phyloP scores from a whole-genome alignment of 2,797 vertebrate species.

The Lutjanus campechanus region DNA sequence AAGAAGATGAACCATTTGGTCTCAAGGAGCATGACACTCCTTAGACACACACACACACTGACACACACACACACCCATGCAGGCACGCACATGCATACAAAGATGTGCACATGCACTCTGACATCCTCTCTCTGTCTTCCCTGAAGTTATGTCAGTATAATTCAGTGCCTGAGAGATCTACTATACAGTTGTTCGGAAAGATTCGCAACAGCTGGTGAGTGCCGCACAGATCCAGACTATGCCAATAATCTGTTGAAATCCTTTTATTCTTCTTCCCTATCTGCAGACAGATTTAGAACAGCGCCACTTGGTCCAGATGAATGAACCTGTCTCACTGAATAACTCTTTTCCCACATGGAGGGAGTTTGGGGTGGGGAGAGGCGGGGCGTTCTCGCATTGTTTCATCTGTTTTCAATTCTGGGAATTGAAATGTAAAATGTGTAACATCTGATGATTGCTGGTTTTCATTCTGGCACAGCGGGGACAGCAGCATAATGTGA shows the following conservation, averaged over 20 bases:
- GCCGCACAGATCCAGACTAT: constrained; percentile 71
- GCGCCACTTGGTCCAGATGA: constrained; percentile 73
- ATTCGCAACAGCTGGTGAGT: constrained; percentile 78
- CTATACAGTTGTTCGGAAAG: constrained; percentile 39
- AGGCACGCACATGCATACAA: neutral
- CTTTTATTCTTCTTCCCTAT: constrained; percentile 74
- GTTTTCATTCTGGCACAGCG: constrained; percentile 59
- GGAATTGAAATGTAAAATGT: constrained; percentile 76
- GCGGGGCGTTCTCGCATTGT: constrained; percentile 48
- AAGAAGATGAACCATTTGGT: constrained; percentile 59
- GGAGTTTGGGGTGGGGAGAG: constrained; percentile 35
- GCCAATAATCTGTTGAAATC: constrained; percentile 82
- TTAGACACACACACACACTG: constrained; percentile 45
- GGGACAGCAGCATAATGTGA: constrained; percentile 58
- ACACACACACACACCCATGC: constrained; percentile 17
- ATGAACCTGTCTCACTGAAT: constrained; percentile 70
- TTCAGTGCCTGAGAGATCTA: constrained; percentile 59
- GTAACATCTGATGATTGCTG: constrained; percentile 68
- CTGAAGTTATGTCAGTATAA: constrained; percentile 70
- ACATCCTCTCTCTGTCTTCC: constrained; percentile 49
- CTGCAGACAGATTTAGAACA: constrained; percentile 80
- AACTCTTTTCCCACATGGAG: constrained; percentile 33
- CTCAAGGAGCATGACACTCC: constrained; percentile 41
- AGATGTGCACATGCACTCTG: constrained; percentile 22
- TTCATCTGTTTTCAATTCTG: constrained; percentile 68